These are phyloP conservation scores for Habropoda laboriosa DNA, from an alignment of 1,140 invertebrate species.

Conservation along the genomic window DNA sequence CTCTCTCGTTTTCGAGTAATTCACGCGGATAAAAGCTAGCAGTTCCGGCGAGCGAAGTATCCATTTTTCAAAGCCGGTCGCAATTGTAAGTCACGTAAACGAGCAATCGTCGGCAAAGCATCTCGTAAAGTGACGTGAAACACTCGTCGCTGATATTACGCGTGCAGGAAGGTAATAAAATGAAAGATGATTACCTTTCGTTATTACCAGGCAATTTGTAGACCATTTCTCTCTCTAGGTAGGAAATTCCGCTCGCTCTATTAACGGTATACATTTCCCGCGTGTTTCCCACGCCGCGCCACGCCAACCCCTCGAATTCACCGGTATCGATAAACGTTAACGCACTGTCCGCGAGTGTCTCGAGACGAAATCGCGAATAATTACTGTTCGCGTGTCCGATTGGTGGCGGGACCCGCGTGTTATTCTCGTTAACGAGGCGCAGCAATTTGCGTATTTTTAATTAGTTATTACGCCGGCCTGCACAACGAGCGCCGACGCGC, in stretches of 20 bases:
- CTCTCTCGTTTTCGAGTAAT: not conserved
- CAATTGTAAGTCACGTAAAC: no score
- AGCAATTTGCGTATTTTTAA: constrained; percentile 65
- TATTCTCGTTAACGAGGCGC: constrained; percentile 36
- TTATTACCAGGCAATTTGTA: not conserved
- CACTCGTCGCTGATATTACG: not conserved
- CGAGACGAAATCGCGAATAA: constrained; percentile 24
- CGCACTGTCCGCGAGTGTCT: not conserved
- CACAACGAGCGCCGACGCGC: constrained; percentile 13
- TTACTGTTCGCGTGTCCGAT: not conserved
- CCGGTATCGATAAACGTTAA: not conserved
- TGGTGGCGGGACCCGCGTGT: not conserved
- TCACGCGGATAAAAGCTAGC: not conserved
- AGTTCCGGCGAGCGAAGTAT: no score
- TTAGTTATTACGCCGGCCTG: constrained; percentile 63
- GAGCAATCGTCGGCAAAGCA: no score
- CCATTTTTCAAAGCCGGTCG: no score
- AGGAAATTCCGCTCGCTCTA: not conserved
- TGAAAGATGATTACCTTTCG: not conserved
- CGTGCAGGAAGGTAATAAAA: not conserved
- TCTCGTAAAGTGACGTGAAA: no score
- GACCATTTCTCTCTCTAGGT: not conserved
- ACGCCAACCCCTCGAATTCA: not conserved
- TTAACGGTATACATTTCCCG: not conserved
- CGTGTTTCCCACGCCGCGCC: not conserved